Conservation (phyloP, 1,140 invertebrate genomes). For the Sycobia sp. region DNA sequence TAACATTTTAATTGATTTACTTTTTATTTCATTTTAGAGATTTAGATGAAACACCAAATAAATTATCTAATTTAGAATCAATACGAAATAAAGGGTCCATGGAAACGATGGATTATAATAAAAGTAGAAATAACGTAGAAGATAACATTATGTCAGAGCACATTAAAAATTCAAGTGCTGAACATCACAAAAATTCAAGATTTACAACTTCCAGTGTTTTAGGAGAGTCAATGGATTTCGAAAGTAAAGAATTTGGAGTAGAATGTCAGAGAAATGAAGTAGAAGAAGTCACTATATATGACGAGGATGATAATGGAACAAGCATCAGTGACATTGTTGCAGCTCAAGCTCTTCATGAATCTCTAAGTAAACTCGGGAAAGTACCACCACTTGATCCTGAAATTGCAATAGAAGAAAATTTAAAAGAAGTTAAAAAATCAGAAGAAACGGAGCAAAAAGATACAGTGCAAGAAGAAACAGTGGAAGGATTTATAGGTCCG, state of each 20-base stretch:
- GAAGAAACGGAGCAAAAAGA: slow-evolving; percentile 27
- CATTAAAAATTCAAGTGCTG: neutral
- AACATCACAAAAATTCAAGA: slow-evolving; percentile 48
- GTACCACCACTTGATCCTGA: slow-evolving; percentile 49
- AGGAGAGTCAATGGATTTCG: slow-evolving; percentile 44
- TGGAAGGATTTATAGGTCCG: slow-evolving; percentile 58
- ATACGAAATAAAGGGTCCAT: slow-evolving; percentile 11
- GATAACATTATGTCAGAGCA: slow-evolving; percentile 10
- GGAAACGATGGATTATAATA: neutral
- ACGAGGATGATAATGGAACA: slow-evolving; percentile 57
- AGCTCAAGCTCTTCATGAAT: slow-evolving; percentile 58
- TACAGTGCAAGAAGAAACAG: slow-evolving; percentile 49
- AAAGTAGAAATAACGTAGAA: slow-evolving; percentile 19
- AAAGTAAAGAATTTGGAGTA: slow-evolving; percentile 42
- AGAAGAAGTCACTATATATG: slow-evolving; percentile 54
- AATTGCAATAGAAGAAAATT: slow-evolving; percentile 42
- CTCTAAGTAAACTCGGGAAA: slow-evolving; percentile 58
- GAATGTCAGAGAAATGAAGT: slow-evolving; percentile 37
- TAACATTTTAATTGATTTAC: neutral
- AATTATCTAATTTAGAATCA: slow-evolving; percentile 10
- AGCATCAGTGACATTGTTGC: slow-evolving; percentile 61
- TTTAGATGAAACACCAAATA: slow-evolving; percentile 21
- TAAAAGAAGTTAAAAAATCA: slow-evolving; percentile 42
- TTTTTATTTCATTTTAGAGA: slow-evolving; percentile 1
- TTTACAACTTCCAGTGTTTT: slow-evolving; percentile 55